phyloP scores from a whole-genome alignment of 2,113 vertebrate species.

The Neogobius melanostomus region DNA sequence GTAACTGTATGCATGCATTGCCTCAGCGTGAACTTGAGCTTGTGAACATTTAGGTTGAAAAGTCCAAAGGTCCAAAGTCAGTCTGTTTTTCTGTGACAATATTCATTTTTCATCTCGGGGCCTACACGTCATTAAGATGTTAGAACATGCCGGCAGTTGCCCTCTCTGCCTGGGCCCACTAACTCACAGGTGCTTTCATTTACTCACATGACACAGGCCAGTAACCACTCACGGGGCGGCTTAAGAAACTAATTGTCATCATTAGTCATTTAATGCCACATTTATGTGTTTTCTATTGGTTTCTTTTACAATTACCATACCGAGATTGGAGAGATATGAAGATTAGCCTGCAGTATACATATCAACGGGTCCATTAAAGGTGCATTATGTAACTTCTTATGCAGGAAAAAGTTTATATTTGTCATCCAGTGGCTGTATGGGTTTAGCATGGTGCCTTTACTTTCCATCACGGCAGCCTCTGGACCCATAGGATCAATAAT shows the following conservation, averaged over 20 bases:
- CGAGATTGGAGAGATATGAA: neutral
- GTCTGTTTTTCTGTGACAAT: neutral
- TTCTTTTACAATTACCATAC: neutral
- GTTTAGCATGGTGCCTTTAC: too few relatives aligned
- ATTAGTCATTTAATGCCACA: neutral
- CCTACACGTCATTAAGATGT: neutral
- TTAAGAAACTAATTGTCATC: neutral
- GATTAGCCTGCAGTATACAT: neutral
- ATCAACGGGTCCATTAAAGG: neutral
- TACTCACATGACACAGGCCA: neutral
- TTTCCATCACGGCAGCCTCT: too few relatives aligned
- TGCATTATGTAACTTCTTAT: too few relatives aligned
- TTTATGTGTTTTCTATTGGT: neutral
- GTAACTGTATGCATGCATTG: too few relatives aligned
- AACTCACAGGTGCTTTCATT: slow-evolving; percentile 25
- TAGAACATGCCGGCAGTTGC: neutral
- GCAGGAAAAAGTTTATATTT: too few relatives aligned
- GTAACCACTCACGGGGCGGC: neutral
- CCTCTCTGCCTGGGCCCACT: neutral
- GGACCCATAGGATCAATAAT: too few relatives aligned
- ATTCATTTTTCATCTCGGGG: neutral
- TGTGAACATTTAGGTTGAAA: neutral
- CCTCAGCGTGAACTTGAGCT: neutral
- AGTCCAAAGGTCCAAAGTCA: neutral
- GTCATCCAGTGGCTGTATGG: too few relatives aligned